Percentiles rank a stretch among this genome's conserved stretches.
These are phyloP conservation scores for Spodoptera exigua DNA, from an alignment of 2,888 invertebrate genomes.

Conservation along the genomic window DNA sequence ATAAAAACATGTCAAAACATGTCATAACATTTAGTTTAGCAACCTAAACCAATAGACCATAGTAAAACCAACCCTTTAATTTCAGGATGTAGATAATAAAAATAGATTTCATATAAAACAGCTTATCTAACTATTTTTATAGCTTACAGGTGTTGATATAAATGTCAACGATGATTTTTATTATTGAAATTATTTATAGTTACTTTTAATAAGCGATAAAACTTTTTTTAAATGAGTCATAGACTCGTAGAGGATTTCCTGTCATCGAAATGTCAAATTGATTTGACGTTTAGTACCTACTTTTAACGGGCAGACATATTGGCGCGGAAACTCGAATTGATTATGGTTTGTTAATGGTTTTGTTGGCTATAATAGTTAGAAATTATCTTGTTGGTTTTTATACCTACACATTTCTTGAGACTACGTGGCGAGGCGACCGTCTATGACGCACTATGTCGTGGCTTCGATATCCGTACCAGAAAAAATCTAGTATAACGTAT, in stretches of 20 bases:
- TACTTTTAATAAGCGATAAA: slow-evolving; percentile 25
- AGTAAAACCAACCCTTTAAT: slow-evolving; percentile 19
- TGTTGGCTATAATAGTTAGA: no score
- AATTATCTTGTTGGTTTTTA: no score
- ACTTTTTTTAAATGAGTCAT: slow-evolving; percentile 22
- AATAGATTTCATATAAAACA: slow-evolving; percentile 18
- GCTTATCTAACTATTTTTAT: slow-evolving; percentile 33
- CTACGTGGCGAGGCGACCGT: no score
- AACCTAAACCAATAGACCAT: no score
- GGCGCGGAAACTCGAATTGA: neutral
- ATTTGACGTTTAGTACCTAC: slow-evolving; percentile 1
- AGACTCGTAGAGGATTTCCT: slow-evolving; percentile 14
- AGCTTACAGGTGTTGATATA: slow-evolving; percentile 41
- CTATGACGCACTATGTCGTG: no score
- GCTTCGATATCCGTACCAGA: no score
- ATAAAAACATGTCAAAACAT: no score
- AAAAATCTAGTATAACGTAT: no score
- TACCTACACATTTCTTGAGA: no score
- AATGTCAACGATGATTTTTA: slow-evolving; percentile 16
- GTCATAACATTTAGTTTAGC: no score
- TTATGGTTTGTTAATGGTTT: no score
- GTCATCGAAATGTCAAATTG: neutral
- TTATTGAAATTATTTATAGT: slow-evolving; percentile 14
- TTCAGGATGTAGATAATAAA: slow-evolving; percentile 19
- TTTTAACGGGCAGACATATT: slow-evolving; percentile 2